Evolutionary conservation across 2,797 vertebrate genomes (phyloP).

Genomic region (Taeniopygia guttata): DNA sequence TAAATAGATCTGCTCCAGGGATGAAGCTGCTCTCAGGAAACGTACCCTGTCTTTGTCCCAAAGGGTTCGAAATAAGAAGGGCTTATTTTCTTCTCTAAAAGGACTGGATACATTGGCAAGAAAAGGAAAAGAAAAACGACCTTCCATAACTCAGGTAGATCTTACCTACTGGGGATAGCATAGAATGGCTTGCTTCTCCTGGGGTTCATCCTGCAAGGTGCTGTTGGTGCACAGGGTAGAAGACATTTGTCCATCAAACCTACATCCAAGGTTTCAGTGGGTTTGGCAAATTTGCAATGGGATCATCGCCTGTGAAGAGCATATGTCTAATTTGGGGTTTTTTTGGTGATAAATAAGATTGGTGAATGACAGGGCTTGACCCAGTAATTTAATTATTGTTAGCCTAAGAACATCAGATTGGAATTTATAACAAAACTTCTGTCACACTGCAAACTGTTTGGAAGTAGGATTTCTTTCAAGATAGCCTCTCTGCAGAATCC

Average conservation of each 20-base stretch:
- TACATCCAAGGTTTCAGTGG: neutral
- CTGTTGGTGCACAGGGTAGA: neutral
- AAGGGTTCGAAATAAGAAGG: slow-evolving; percentile 81
- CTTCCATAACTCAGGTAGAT: slow-evolving; percentile 85
- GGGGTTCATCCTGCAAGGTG: neutral
- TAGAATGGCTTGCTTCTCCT: neutral
- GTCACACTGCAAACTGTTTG: neutral
- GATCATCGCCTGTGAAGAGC: neutral
- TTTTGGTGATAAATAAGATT: neutral
- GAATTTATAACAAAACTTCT: neutral
- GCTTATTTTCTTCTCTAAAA: slow-evolving; percentile 91
- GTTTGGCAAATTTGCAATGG: neutral
- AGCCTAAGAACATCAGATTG: neutral
- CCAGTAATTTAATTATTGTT: neutral
- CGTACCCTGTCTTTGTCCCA: slow-evolving; percentile 85
- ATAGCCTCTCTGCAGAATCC: neutral
- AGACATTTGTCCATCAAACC: neutral
- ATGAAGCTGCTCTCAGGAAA: slow-evolving; percentile 86
- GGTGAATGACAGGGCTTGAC: neutral
- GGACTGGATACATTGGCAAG: slow-evolving; percentile 89
- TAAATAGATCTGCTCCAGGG: slow-evolving; percentile 88
- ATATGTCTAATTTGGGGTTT: neutral
- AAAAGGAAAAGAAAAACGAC: slow-evolving; percentile 86
- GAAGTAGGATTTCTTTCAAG: neutral
- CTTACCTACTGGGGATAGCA: neutral